Percentiles rank a stretch among this genome's conserved stretches.
Conservation (phyloP, 2,113 vertebrate genomes). For the Eclectus roratus region DNA sequence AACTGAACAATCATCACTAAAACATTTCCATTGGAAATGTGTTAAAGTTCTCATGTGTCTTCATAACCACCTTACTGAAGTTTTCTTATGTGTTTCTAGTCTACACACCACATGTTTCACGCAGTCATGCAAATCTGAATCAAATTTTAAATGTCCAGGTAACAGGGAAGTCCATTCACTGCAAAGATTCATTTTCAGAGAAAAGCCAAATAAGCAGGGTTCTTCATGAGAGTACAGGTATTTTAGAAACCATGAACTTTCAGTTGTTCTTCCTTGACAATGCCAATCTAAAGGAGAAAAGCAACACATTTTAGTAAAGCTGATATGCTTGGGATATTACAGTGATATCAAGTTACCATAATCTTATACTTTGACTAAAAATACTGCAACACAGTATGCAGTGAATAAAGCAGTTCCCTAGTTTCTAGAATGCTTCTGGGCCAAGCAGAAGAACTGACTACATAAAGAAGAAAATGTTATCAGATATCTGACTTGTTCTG, state of each 20-base stretch:
- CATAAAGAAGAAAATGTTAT: neutral
- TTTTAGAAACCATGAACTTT: constrained; percentile 88
- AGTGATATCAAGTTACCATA: neutral
- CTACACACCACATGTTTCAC: constrained; percentile 65
- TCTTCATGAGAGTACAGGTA: constrained; percentile 47
- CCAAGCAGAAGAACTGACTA: neutral
- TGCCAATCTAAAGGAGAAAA: constrained; percentile 78
- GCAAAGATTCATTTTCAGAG: constrained; percentile 74
- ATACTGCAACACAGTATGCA: neutral
- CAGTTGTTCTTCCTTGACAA: constrained; percentile 88
- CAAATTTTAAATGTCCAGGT: constrained; percentile 54
- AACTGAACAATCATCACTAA: constrained; percentile 70
- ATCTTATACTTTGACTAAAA: neutral
- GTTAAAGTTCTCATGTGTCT: constrained; percentile 58
- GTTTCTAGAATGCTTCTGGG: neutral
- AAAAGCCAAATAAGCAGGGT: constrained; percentile 57
- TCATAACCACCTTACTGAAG: constrained; percentile 76
- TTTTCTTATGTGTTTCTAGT: constrained; percentile 77
- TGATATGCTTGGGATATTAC: neutral
- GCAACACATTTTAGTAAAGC: constrained; percentile 2
- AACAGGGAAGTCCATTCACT: constrained; percentile 76
- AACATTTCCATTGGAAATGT: constrained; percentile 85
- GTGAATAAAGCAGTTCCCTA: neutral
- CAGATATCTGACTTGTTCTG: neutral
- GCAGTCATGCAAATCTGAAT: constrained; percentile 70